phyloP scores from a whole-genome alignment of 1,140 invertebrate species.

The Prorops nasuta region DNA sequence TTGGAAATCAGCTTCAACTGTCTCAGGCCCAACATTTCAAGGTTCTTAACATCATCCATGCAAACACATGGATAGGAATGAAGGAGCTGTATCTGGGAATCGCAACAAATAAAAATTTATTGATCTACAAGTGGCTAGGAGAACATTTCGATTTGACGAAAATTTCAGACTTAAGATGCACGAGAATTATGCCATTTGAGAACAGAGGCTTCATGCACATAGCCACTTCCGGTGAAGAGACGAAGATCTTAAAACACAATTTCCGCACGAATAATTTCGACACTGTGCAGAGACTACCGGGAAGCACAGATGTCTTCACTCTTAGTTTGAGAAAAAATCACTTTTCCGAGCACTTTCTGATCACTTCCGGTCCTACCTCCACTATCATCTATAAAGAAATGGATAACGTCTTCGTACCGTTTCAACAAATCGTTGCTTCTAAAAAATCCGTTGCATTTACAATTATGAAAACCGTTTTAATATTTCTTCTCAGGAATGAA shows the following conservation, averaged over 20 bases:
- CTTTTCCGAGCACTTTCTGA: conserved; percentile 25
- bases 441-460: conserved; percentile 10
- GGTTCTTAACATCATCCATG: conserved; percentile 10
- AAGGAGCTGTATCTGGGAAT: conserved; percentile 27
- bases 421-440: conserved; percentile 40
- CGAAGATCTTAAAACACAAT: conserved; percentile 13
- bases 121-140: conserved; percentile 54
- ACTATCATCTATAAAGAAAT: conserved; percentile 47
- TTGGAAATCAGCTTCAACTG: no score
- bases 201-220: conserved; percentile 23
- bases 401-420: conserved; percentile 45
- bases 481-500: conserved; percentile 14
- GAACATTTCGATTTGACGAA: conserved; percentile 57
- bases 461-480: conserved; percentile 16
- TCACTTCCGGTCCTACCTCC: conserved; percentile 11
- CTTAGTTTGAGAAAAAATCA: conserved; percentile 20
- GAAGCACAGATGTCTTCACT: conserved; percentile 7
- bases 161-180: conserved; percentile 25
- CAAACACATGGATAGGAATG: conserved; percentile 24
- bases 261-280: conserved; percentile 20
- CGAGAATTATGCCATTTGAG: conserved; percentile 23
- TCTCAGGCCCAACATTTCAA: no score
- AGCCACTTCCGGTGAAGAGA: conserved; percentile 2
- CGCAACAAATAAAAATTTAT: conserved; percentile 9
- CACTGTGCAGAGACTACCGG: conserved; percentile 19